phyloP scores from a whole-genome alignment of 35 echinoderm and acorn worm species.

The Ophioderma brevispina region DNA sequence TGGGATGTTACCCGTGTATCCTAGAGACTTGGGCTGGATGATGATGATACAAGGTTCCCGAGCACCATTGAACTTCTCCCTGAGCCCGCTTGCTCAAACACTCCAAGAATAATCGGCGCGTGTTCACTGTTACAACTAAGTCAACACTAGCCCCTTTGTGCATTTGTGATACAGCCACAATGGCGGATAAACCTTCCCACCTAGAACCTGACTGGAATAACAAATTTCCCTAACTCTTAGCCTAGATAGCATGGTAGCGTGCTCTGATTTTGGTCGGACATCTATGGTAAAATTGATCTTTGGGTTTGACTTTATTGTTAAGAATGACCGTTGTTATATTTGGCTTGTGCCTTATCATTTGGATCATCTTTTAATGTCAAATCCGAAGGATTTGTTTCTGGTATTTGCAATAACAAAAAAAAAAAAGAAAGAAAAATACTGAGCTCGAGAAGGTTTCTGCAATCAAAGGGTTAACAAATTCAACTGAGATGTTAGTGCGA shows the following conservation, averaged over 20 bases:
- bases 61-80: not conserved
- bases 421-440: too few relatives aligned
- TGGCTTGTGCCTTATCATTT: too few relatives aligned
- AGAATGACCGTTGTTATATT: too few relatives aligned
- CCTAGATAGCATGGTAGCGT: not conserved
- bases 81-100: not conserved
- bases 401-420: too few relatives aligned
- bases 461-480: not conserved
- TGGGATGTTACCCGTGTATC: too few relatives aligned
- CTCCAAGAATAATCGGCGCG: not conserved
- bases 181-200: not conserved
- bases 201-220: not conserved
- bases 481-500: not conserved
- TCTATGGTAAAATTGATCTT: too few relatives aligned
- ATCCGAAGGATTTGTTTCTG: too few relatives aligned
- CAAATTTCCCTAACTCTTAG: not conserved
- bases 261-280: too few relatives aligned
- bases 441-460: not conserved
- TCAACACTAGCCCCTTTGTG: slow-evolving; percentile 1
- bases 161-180: not conserved
- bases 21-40: too few relatives aligned
- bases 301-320: too few relatives aligned
- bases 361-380: too few relatives aligned
- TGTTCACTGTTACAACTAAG: slow-evolving; percentile 6
- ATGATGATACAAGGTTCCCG: too few relatives aligned